phyloP scores from a whole-genome alignment of 2,113 vertebrate genomes.

The Poeciliopsis prolifica region DNA sequence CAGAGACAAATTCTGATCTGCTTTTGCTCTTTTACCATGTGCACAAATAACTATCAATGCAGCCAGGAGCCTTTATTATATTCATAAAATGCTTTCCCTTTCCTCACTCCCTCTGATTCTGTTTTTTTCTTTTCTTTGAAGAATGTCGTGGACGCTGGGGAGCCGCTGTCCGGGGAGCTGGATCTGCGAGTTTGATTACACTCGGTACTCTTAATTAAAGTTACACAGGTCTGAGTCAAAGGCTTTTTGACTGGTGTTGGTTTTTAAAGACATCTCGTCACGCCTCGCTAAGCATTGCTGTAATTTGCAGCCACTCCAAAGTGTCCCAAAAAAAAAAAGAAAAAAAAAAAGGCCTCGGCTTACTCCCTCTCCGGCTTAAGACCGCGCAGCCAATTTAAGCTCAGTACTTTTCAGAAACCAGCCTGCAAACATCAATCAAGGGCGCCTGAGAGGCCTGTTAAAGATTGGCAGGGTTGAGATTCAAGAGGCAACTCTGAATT shows the following conservation, averaged over 20 bases:
- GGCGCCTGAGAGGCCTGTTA: conserved; percentile 54
- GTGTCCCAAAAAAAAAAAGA: conserved; percentile 55
- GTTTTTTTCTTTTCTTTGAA: conserved; percentile 54
- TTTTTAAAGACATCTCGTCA: conserved; percentile 77
- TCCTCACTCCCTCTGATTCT: not conserved
- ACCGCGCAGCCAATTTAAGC: conserved; percentile 68
- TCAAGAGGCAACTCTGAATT: conserved; percentile 52
- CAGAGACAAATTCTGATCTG: conserved; percentile 13
- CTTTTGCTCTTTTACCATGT: conserved; percentile 6
- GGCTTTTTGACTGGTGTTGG: conserved; percentile 71
- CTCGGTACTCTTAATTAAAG: conserved; percentile 73
- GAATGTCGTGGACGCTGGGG: conserved; percentile 50
- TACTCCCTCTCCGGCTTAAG: conserved; percentile 53
- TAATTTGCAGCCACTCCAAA: conserved; percentile 73
- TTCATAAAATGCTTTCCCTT: conserved; percentile 57
- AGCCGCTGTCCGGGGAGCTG: conserved; percentile 59
- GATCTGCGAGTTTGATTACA: conserved; percentile 74
- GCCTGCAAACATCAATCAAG: conserved; percentile 71
- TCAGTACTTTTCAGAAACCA: conserved; percentile 64
- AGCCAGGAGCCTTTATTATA: conserved; percentile 28
- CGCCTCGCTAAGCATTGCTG: conserved; percentile 70
- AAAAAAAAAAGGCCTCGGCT: conserved; percentile 29
- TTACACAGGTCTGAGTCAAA: conserved; percentile 73
- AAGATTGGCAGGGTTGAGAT: conserved; percentile 54
- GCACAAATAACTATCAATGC: conserved; percentile 42